Percentiles rank a stretch among this genome's conserved stretches.
phyloP scores from a whole-genome alignment of 2,113 vertebrate genomes.

The Rhineura floridana region DNA sequence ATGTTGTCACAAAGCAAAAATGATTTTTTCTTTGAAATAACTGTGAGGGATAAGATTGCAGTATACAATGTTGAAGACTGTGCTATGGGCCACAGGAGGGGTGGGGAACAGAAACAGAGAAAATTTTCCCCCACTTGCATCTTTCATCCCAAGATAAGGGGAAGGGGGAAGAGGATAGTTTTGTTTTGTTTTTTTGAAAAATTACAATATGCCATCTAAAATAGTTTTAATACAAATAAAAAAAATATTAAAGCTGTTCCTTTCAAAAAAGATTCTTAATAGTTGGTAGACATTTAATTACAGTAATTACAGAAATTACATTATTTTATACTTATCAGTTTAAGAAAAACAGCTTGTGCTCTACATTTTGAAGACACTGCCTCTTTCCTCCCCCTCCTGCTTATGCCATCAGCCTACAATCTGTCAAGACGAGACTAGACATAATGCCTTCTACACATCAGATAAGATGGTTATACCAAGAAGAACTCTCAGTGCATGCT shows the following conservation, averaged over 20 bases:
- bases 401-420: neutral
- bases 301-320: constrained; percentile 12
- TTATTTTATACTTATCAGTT: constrained; percentile 5
- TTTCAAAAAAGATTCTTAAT: constrained; percentile 19
- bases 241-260: constrained; percentile 26
- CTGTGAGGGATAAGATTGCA: neutral
- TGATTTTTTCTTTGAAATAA: neutral
- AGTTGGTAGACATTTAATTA: constrained; percentile 24
- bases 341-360: neutral
- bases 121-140: neutral
- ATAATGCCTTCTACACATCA: neutral
- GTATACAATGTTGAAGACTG: neutral
- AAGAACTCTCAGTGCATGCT: neutral
- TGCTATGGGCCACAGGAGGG: neutral
- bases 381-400: neutral
- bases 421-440: neutral
- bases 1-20: constrained; percentile 44
- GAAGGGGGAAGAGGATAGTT: no score
- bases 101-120: neutral
- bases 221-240: constrained; percentile 5
- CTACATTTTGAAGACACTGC: neutral
- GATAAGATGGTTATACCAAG: neutral
- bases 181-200: no score
- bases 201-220: constrained; percentile 1
- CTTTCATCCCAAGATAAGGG: neutral